Percentiles rank a stretch among this genome's conserved stretches.
Evolutionary conservation across 2,888 invertebrate genomes (phyloP).

Genomic region (Drosophila nr. fundita): DNA sequence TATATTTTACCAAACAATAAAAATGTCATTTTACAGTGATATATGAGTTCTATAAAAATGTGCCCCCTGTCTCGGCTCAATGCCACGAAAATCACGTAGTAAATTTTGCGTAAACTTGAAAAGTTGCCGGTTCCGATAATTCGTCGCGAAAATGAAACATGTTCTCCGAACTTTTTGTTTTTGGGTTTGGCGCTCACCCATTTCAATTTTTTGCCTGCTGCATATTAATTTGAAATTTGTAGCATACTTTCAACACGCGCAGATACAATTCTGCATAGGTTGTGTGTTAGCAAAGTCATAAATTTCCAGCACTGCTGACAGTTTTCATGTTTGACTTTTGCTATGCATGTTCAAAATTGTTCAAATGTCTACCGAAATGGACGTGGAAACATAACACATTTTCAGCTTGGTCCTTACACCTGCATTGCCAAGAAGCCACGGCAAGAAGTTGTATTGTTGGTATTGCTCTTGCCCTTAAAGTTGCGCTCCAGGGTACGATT

Average conservation of each 20-base stretch:
- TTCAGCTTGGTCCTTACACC: conserved; percentile 16
- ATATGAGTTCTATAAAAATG: conserved; percentile 56
- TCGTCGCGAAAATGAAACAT: conserved; percentile 68
- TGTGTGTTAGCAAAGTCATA: conserved; percentile 77
- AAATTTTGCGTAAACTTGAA: conserved; percentile 68
- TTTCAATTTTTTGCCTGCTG: conserved; percentile 56
- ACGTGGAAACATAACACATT: conserved; percentile 10
- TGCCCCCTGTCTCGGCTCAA: conserved; percentile 14
- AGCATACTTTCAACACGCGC: conserved; percentile 66
- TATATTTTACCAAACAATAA: conserved; percentile 64
- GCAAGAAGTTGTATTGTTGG: conserved; percentile 7
- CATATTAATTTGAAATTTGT: conserved; percentile 79
- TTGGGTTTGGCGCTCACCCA: conserved; percentile 41
- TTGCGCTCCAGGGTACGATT: conserved; percentile 13
- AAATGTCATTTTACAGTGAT: conserved; percentile 75
- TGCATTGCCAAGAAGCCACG: conserved; percentile 7
- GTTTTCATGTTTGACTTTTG: conserved; percentile 79
- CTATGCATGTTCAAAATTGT: conserved; percentile 67
- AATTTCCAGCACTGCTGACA: conserved; percentile 72
- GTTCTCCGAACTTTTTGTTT: conserved; percentile 39
- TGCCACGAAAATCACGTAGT: conserved; percentile 68
- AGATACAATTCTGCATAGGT: conserved; percentile 31
- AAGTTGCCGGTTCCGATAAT: conserved; percentile 65
- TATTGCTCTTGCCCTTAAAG: conserved; percentile 11
- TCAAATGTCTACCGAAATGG: conserved; percentile 48